These are phyloP conservation scores for Sebastes aleutianus DNA, from an alignment of 2,797 vertebrate genomes.

Conservation along the genomic window DNA sequence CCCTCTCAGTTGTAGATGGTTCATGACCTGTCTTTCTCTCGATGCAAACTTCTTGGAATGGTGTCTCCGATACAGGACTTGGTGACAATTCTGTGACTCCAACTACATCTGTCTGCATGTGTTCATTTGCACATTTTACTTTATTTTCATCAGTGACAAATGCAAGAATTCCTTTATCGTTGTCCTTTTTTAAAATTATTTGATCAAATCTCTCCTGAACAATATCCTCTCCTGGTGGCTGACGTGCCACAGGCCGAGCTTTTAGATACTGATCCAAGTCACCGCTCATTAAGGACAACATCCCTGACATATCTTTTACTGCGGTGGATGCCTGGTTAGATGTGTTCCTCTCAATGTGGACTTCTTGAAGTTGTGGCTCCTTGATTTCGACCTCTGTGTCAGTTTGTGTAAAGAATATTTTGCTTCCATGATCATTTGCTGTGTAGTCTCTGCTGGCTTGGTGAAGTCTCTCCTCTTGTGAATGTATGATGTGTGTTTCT, in stretches of 20 bases:
- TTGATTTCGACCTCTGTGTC: background rate
- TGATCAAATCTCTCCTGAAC: slow-evolving; percentile 62
- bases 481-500: slow-evolving; percentile 57
- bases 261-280: slow-evolving; percentile 54
- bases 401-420: background rate
- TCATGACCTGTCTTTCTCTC: background rate
- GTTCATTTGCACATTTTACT: background rate
- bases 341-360: slow-evolving; percentile 32
- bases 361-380: slow-evolving; percentile 49
- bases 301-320: slow-evolving; percentile 60
- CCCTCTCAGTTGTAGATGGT: slow-evolving; percentile 1
- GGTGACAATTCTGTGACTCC: background rate
- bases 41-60: no score
- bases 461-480: slow-evolving; percentile 24
- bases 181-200: slow-evolving; percentile 32
- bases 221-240: slow-evolving; percentile 20
- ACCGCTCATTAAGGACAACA: slow-evolving; percentile 48
- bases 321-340: background rate
- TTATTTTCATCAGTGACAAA: slow-evolving; percentile 11
- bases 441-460: background rate
- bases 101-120: background rate
- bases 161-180: slow-evolving; percentile 9
- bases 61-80: no score
- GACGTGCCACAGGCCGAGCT: background rate
- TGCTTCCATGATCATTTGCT: background rate